A percentile compares a stretch with the other conserved stretches of the same genome.
These are phyloP conservation scores for Yasuhikotakia modesta DNA, from an alignment of 2,797 vertebrate genomes.

Conservation along the genomic window DNA sequence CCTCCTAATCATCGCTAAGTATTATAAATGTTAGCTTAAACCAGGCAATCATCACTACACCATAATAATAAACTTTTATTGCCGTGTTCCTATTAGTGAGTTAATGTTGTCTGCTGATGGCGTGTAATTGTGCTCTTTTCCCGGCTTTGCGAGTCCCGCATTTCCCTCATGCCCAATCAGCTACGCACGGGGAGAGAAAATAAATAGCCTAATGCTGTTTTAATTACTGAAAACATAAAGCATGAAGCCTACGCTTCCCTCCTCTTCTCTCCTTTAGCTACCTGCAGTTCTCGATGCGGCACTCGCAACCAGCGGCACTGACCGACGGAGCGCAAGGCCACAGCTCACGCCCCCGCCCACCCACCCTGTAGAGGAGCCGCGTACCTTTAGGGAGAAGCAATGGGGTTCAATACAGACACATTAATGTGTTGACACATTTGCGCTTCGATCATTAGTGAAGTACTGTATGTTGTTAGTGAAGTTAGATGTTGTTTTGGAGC, in stretches of 20 bases:
- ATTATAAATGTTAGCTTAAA: constrained; percentile 91
- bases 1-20: constrained; percentile 80
- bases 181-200: constrained; percentile 80
- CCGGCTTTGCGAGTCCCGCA: constrained; percentile 77
- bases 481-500: not conserved
- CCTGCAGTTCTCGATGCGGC: constrained; percentile 23
- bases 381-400: constrained; percentile 27
- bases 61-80: constrained; percentile 86
- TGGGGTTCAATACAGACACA: not conserved
- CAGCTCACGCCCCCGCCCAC: not conserved
- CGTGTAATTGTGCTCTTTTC: constrained; percentile 84
- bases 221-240: constrained; percentile 75
- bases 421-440: constrained; percentile 21
- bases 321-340: constrained; percentile 34
- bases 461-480: constrained; percentile 22
- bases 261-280: constrained; percentile 39
- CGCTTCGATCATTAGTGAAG: constrained; percentile 27
- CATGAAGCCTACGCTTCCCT: constrained; percentile 58
- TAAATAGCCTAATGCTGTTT: constrained; percentile 72
- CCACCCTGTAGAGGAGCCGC: constrained; percentile 22
- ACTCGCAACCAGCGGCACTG: constrained; percentile 32
- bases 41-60: constrained; percentile 86
- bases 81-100: constrained; percentile 85
- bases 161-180: constrained; percentile 88
- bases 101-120: constrained; percentile 92